These are phyloP conservation scores for Sardina pilchardus DNA, from an alignment of 2,113 vertebrate species.

Conservation along the genomic window DNA sequence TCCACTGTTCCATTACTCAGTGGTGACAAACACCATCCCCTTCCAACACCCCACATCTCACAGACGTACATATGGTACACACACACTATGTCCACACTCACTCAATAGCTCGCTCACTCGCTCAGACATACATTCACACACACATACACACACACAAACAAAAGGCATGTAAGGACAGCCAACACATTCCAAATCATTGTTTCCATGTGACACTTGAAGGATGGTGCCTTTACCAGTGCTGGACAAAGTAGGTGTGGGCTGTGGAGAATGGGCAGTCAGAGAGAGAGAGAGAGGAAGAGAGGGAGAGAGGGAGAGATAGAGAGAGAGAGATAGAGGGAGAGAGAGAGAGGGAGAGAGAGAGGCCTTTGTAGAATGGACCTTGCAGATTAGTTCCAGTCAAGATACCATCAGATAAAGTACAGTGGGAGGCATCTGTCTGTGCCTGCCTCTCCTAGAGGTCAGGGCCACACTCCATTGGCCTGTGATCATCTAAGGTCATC, in stretches of 20 bases:
- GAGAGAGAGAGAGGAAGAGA: no score
- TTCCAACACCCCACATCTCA: not conserved
- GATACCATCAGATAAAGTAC: not conserved
- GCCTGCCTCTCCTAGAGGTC: not conserved
- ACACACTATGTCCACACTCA: not conserved
- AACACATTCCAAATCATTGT: not conserved
- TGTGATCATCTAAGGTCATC: not conserved
- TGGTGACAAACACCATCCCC: not conserved
- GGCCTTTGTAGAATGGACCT: not conserved
- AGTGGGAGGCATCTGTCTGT: not conserved
- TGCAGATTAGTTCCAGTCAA: not conserved
- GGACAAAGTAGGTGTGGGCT: not conserved
- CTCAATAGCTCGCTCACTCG: not conserved
- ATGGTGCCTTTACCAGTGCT: not conserved
- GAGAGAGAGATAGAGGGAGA: not conserved
- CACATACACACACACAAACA: not conserved
- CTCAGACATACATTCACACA: conserved; percentile 19
- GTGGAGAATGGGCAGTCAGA: not conserved
- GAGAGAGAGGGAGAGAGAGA: not conserved
- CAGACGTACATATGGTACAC: not conserved
- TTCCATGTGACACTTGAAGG: not conserved
- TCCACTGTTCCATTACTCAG: conserved; percentile 28
- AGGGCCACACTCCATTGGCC: not conserved
- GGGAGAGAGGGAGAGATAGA: not conserved
- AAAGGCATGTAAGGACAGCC: not conserved